A percentile compares a stretch with the other conserved stretches of the same genome.
These are phyloP conservation scores for Microctenopoma stevenorrisi DNA, from an alignment of 2,797 vertebrate species.

Conservation along the genomic window DNA sequence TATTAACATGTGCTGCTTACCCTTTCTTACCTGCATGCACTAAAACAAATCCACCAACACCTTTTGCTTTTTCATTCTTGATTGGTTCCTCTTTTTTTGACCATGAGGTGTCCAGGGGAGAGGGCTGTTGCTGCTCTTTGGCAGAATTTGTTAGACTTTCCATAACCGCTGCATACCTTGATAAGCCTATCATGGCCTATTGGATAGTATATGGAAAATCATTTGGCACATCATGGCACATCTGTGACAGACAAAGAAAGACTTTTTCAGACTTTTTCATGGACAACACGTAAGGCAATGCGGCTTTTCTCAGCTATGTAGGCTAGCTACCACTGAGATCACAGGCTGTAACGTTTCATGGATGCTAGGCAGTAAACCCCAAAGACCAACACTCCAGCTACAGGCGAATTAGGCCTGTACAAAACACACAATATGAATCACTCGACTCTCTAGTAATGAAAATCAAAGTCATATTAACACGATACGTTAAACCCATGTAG, in stretches of 20 bases:
- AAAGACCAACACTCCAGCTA: too few relatives aligned
- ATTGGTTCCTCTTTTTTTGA: conserved; percentile 84
- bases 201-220: conserved; percentile 47
- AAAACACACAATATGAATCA: too few relatives aligned
- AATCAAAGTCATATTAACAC: too few relatives aligned
- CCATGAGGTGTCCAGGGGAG: conserved; percentile 83
- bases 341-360: too few relatives aligned
- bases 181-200: conserved; percentile 77
- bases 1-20: neutral
- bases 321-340: too few relatives aligned
- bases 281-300: neutral
- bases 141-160: conserved; percentile 89
- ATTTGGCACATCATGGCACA: conserved; percentile 49
- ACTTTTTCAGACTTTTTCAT: neutral
- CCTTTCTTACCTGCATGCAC: conserved; percentile 93
- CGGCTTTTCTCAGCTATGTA: neutral
- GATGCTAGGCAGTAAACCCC: too few relatives aligned
- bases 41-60: conserved; percentile 95
- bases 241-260: conserved; percentile 52
- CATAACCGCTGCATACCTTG: conserved; percentile 88
- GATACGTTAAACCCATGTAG: too few relatives aligned
- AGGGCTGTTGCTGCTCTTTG: conserved; percentile 87
- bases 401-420: too few relatives aligned
- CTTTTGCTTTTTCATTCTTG: conserved; percentile 80
- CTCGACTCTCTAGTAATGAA: too few relatives aligned